phyloP scores from a whole-genome alignment of 2,888 invertebrate species.

The Marronus borbonicus region DNA sequence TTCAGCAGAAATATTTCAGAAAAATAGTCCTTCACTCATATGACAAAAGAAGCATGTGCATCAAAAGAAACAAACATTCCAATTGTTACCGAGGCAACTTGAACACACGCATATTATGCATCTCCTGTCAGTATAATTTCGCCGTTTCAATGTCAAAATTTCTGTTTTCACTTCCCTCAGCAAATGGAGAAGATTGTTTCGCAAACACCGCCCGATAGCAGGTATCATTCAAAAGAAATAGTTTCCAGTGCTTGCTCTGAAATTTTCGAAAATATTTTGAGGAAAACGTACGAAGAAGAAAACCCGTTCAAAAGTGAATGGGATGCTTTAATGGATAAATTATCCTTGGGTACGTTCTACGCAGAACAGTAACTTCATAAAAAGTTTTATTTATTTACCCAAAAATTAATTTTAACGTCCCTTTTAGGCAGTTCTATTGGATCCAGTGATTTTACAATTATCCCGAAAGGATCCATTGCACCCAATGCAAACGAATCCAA shows the following conservation, averaged over 20 bases:
- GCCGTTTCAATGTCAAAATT: constrained; percentile 45
- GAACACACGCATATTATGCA: no score
- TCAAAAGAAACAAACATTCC: no score
- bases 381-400: no score
- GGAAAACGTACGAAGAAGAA: constrained; percentile 64
- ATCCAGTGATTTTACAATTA: constrained; percentile 19
- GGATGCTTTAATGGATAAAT: background rate
- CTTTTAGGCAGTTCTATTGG: background rate
- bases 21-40: no score
- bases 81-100: no score
- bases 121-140: no score
- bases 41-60: no score
- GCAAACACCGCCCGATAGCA: constrained; percentile 1
- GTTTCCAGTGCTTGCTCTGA: constrained; percentile 62
- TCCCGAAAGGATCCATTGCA: constrained; percentile 2
- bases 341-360: background rate
- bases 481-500: background rate
- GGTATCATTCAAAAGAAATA: constrained; percentile 59
- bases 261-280: constrained; percentile 63
- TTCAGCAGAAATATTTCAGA: no score
- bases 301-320: constrained; percentile 57
- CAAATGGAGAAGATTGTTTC: constrained; percentile 42
- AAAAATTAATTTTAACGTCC: no score
- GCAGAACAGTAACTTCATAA: no score
- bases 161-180: constrained; percentile 26